Base-by-base conservation (phyloP, 2,113 vertebrate genomes). In the Cnemophilus loriae region DNA sequence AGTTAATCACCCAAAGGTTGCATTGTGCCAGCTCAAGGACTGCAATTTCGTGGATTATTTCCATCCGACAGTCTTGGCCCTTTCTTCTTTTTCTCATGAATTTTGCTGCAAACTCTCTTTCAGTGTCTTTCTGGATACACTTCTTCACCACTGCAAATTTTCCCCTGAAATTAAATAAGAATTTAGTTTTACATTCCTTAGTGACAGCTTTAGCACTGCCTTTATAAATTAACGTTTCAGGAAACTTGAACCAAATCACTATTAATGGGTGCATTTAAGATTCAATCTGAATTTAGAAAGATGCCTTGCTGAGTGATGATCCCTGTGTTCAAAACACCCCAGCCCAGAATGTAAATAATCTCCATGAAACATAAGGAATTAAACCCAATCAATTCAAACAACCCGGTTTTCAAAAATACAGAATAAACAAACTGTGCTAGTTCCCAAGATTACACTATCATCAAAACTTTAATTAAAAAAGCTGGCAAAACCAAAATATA, bases 61-160 rank as follows among this genome's bases (percentile, higher is more conserved):
- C 99, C 97, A 98, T 98, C 59, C 98, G 98, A 96, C 99, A 99
- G 74, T 99, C 99, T 97, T 98, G 98, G 63, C 99, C 99, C 97
- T 99, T 99, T 96, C 99, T 98, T 79, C 99, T 98, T 97, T 99
- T 99, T 90, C 99, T 98, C 98, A 99, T 98, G 96, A 99, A 99
- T 96, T 99, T 99, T 85, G 99, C 99, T 37, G 99, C 99, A 69
- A 98, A 99, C 95, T 99, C 99, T 97, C 95, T 98, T 75, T 98
- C 98, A 2, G 99, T 99, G 10, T 98, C 98, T 95, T 99, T 99
- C 96, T 99, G 98, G 30, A 99, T 97, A 93, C 99, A 99, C 91
- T 99, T 99, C 95, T 98, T 99, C 64, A 99, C 99, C 86, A 99
- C 99, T 21, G 99, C 99, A 98, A 99, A 99, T 96, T 99, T 99